Percentiles rank a stretch among this genome's conserved stretches.
Evolutionary conservation across 2,113 vertebrate genomes (phyloP).

Genomic region (Oryzias javanicus): DNA sequence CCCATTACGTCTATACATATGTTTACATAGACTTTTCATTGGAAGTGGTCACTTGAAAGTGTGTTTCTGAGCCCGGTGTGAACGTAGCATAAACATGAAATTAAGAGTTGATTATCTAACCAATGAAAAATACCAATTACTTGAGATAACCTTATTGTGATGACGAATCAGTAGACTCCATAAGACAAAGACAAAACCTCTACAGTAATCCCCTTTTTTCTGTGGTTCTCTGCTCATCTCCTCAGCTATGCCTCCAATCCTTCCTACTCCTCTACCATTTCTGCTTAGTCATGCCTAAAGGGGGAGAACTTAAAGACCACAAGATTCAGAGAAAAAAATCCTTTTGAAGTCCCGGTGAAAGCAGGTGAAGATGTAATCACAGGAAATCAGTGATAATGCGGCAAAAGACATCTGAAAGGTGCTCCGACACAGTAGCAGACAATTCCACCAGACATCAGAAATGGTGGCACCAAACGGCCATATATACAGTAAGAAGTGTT

Average conservation of each 20-base stretch:
- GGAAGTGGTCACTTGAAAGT: too few relatives aligned
- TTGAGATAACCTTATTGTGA: conserved; percentile 6
- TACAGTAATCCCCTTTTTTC: conserved; percentile 8
- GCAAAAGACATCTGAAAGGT: conserved; percentile 7
- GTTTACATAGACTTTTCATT: too few relatives aligned
- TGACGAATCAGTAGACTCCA: background rate
- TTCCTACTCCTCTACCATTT: conserved; percentile 35
- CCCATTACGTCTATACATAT: too few relatives aligned
- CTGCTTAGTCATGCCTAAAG: conserved; percentile 24
- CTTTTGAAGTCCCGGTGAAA: conserved; percentile 50
- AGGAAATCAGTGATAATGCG: conserved; percentile 39
- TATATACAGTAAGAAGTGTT: too few relatives aligned
- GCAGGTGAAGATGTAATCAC: conserved; percentile 28
- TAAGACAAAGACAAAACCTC: conserved; percentile 11
- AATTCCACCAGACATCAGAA: background rate
- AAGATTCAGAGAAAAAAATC: conserved; percentile 22
- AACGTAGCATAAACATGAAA: too few relatives aligned
- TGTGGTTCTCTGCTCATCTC: conserved; percentile 35
- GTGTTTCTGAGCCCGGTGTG: too few relatives aligned
- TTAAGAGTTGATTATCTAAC: too few relatives aligned
- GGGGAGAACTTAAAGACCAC: conserved; percentile 34
- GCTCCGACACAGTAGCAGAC: background rate
- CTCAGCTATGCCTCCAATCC: conserved; percentile 19
- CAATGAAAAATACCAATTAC: background rate
- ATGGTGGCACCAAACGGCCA: background rate